Evolutionary conservation across 1,140 invertebrate species (phyloP).

Genomic region (Laupala kohalensis): DNA sequence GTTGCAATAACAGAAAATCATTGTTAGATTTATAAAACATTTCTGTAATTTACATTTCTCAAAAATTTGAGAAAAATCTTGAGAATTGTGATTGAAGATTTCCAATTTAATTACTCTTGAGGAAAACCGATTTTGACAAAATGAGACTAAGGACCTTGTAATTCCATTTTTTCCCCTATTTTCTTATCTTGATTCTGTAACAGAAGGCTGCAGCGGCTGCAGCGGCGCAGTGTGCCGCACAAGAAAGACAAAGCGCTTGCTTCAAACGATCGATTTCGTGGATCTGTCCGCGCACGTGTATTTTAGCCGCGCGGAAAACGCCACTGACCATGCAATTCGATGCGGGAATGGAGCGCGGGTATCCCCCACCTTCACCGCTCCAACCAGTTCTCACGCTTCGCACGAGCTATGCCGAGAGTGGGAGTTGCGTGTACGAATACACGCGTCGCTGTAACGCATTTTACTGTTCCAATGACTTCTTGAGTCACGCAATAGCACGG

Average conservation of each 20-base stretch:
- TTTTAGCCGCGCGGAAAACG: background rate
- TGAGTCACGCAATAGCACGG: background rate
- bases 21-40: no score
- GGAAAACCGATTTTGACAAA: background rate
- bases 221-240: background rate
- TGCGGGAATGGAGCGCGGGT: background rate
- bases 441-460: background rate
- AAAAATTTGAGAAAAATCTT: no score
- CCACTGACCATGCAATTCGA: background rate
- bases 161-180: background rate
- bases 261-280: background rate
- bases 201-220: no score
- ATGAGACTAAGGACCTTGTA: background rate
- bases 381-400: background rate
- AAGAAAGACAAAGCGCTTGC: background rate
- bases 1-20: no score
- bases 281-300: background rate
- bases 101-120: no score
- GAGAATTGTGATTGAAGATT: background rate
- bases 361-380: background rate
- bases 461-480: background rate
- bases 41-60: background rate
- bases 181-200: background rate
- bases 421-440: background rate
- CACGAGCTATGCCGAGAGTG: background rate